Percentiles rank a stretch among this genome's conserved stretches.
These are phyloP conservation scores for Philereme vetulata DNA, from an alignment of 2,888 invertebrate genomes.

Conservation along the genomic window DNA sequence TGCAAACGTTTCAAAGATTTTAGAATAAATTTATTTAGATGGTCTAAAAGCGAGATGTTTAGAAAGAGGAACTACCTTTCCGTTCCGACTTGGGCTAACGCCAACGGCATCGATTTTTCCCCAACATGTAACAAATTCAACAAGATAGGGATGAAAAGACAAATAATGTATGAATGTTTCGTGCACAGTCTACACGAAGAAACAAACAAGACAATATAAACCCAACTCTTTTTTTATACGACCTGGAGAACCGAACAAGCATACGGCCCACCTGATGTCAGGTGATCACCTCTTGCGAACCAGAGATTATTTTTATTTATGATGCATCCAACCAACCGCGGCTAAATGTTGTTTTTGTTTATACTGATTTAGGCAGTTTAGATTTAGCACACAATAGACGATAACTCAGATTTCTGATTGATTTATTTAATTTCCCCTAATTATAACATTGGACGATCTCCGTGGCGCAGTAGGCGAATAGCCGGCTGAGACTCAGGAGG, in stretches of 20 bases:
- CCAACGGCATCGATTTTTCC: slow-evolving; percentile 55
- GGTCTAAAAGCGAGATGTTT: slow-evolving; percentile 19
- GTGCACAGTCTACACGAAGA: slow-evolving; percentile 9
- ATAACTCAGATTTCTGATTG: too few relatives aligned
- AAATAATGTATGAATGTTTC: slow-evolving; percentile 17
- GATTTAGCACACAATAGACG: too few relatives aligned
- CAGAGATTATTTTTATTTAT: slow-evolving; percentile 2
- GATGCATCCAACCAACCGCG: not conserved
- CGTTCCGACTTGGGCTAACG: slow-evolving; percentile 44
- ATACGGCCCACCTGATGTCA: too few relatives aligned
- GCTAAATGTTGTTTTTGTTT: not conserved
- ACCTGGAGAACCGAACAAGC: too few relatives aligned
- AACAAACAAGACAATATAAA: not conserved
- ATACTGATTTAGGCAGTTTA: not conserved
- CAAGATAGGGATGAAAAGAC: slow-evolving; percentile 20
- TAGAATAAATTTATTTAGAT: slow-evolving; percentile 9
- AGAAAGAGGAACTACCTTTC: slow-evolving; percentile 25
- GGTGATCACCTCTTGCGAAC: not conserved
- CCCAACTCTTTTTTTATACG: too few relatives aligned
- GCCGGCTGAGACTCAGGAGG: too few relatives aligned
- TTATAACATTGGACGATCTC: too few relatives aligned
- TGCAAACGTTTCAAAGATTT: slow-evolving; percentile 5
- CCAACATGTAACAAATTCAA: slow-evolving; percentile 27
- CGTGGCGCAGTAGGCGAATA: too few relatives aligned
- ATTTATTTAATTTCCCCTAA: too few relatives aligned